Base-by-base conservation (phyloP, 2,113 vertebrate genomes). In the Entomyzon cyanotis region DNA sequence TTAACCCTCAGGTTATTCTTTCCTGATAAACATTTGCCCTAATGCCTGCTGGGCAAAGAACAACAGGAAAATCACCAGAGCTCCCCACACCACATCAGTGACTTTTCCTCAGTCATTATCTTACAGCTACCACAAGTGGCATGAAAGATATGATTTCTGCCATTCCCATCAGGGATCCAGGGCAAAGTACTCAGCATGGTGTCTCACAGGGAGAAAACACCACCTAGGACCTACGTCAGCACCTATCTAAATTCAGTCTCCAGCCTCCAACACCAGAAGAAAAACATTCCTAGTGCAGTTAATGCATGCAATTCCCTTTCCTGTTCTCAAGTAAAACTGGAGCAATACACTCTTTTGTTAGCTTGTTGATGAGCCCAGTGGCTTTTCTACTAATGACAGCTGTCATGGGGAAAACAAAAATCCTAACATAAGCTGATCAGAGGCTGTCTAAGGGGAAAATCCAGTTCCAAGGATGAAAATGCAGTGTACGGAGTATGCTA, bases 1-100 rank as follows among this genome's bases (percentile, higher is more conserved):
- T 98, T 97, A 97, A 97, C 95, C 96, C 84, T 95, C 71, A 59
- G 50, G 21, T 73, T 93, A 93, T 92, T 91, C 89, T 64, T 94
- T 89, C 68, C 86, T 96, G 96, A 97, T 97, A 97, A 98, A 97
- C 90, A 97, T 96, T 97, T 97, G 82, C 94, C 97, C 91, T 93
- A 64, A 67, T 39, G 35, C 94, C 95, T 96, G 96, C 96, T 97
- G 95, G 93, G 95, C 88, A 89, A 86, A 91, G 96, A 97, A 97
- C 95, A 98, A 96, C 81, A 93, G 79, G 73, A 87, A 93, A 94
- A 85, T 67, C 85, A 86, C 92, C 84, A 89, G 30, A 93, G 92
- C 87, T 93, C 75, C 95, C 64, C 73, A 85, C 85, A 97, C 78
- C 63, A 4, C 64, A 79, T 83, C 87, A 93, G 59, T 44, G 84